Conservation (phyloP, 2,113 vertebrate genomes). For the Chunga burmeisteri region DNA sequence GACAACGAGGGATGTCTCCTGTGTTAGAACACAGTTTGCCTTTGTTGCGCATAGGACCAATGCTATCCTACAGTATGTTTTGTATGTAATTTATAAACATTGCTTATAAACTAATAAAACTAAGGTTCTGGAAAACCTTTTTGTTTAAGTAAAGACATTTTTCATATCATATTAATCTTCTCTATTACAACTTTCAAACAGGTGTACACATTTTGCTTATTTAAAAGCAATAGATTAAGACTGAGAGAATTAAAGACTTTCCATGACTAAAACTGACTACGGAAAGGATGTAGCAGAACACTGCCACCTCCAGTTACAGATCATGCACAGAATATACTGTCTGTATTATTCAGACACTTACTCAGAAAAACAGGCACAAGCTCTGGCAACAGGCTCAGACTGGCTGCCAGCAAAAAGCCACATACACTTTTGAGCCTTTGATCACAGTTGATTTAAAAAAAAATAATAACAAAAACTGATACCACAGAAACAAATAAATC, state of each 20-base stretch:
- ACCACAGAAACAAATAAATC: not conserved
- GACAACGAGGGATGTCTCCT: not conserved
- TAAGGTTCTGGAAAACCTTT: conserved; percentile 51
- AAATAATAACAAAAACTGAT: not conserved
- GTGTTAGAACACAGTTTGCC: not conserved
- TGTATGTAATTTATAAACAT: conserved; percentile 47
- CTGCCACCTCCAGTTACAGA: conserved; percentile 71
- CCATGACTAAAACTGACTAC: conserved; percentile 14
- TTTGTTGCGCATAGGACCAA: conserved; percentile 13
- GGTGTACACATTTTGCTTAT: conserved; percentile 31
- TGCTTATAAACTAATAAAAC: conserved; percentile 46
- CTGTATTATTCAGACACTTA: not conserved
- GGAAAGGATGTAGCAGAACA: conserved; percentile 63
- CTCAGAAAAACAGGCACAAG: not conserved
- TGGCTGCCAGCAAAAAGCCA: not conserved
- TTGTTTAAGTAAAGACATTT: conserved; percentile 66
- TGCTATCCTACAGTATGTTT: not conserved
- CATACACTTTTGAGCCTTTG: not conserved
- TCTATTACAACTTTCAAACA: conserved; percentile 41
- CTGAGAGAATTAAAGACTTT: conserved; percentile 53
- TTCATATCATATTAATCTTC: conserved; percentile 62
- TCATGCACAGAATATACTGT: not conserved
- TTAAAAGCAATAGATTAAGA: conserved; percentile 61
- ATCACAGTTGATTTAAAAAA: not conserved
- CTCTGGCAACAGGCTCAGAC: not conserved